Percentiles rank a stretch among this genome's conserved stretches.
Conservation (phyloP, 2,113 vertebrate genomes). For the human region DNA sequence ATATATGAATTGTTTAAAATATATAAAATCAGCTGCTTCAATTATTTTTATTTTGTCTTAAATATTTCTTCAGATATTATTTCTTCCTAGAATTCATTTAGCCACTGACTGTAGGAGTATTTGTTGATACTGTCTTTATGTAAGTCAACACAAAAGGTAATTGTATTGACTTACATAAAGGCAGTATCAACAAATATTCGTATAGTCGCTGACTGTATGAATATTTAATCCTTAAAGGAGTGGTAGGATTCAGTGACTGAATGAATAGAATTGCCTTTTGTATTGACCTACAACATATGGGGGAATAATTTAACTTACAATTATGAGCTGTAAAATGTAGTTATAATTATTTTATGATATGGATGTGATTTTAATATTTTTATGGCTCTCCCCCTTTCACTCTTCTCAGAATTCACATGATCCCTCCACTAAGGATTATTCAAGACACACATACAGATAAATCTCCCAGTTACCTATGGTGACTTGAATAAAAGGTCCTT, state of each 20-base stretch:
- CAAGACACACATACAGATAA: background rate
- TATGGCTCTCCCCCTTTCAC: background rate
- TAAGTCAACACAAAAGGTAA: too few species aligned
- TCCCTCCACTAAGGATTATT: background rate
- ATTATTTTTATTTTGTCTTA: slow-evolving; percentile 34
- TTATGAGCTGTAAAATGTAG: background rate
- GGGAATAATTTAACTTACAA: background rate
- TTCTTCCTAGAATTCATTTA: background rate
- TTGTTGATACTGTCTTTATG: background rate
- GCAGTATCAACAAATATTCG: background rate
- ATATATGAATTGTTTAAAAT: slow-evolving; percentile 27
- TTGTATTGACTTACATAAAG: too few species aligned
- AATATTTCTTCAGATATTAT: background rate
- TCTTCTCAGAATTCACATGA: background rate
- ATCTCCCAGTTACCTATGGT: background rate
- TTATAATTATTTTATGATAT: background rate
- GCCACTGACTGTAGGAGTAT: background rate
- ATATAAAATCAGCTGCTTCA: background rate
- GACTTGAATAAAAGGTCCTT: background rate
- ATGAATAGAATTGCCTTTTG: background rate
- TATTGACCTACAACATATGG: background rate
- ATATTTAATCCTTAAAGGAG: too few species aligned
- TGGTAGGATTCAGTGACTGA: too few species aligned
- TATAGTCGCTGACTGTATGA: background rate
- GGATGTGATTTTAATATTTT: background rate